Evolutionary conservation across 2,113 vertebrate species (phyloP).

Genomic region (Tiliqua scincoides): DNA sequence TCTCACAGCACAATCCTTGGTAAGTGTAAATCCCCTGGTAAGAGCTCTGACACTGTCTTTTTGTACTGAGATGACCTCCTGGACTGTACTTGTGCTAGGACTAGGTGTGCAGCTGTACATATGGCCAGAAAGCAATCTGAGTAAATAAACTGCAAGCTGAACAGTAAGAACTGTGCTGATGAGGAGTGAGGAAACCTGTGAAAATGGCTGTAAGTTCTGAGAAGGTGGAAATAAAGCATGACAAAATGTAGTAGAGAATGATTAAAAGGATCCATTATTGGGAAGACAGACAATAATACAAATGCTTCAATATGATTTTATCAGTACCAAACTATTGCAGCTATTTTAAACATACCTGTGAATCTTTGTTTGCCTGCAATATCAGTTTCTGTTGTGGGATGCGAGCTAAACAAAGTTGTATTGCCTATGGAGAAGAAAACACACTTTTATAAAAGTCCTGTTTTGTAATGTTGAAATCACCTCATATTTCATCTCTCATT

Average conservation of each 20-base stretch:
- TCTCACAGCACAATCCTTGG: no score
- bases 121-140: background rate
- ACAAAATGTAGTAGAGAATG: slow-evolving; percentile 18
- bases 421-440: slow-evolving; percentile 73
- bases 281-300: background rate
- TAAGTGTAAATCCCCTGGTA: background rate
- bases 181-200: background rate
- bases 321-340: slow-evolving; percentile 2
- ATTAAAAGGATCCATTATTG: background rate
- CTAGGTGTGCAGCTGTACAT: background rate
- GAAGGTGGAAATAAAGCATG: background rate
- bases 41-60: background rate
- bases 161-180: background rate
- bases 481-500: slow-evolving; percentile 24
- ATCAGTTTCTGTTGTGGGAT: slow-evolving; percentile 91
- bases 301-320: background rate
- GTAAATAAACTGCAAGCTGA: background rate
- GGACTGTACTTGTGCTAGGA: background rate
- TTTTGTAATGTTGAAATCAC: slow-evolving; percentile 16
- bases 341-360: slow-evolving; percentile 79
- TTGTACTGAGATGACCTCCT: background rate
- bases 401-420: slow-evolving; percentile 86
- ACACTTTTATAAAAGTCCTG: slow-evolving; percentile 15
- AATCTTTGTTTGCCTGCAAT: slow-evolving; percentile 88
- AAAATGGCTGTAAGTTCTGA: background rate